These are phyloP conservation scores for Atherinosoma microstoma DNA, from an alignment of 2,797 vertebrate species.

Conservation along the genomic window DNA sequence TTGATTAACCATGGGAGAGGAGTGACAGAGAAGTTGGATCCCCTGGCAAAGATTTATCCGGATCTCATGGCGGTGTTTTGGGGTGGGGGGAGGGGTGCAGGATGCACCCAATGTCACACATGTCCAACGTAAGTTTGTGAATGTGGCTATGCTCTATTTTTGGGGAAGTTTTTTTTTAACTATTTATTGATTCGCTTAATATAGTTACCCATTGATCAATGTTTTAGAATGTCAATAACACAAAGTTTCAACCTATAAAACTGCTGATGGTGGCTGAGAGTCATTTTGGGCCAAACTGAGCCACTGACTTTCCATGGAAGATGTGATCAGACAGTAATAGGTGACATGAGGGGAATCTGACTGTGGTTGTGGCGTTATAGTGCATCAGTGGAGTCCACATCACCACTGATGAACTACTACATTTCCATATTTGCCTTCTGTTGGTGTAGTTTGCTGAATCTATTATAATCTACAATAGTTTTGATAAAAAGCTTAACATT, in stretches of 20 bases:
- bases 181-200: slow-evolving; percentile 60
- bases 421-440: background rate
- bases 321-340: slow-evolving; percentile 12
- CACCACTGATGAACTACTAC: background rate
- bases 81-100: slow-evolving; percentile 4
- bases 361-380: background rate
- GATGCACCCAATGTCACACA: slow-evolving; percentile 36
- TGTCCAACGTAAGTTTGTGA: slow-evolving; percentile 15
- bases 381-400: background rate
- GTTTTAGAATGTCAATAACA: slow-evolving; percentile 40
- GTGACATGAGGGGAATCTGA: slow-evolving; percentile 2
- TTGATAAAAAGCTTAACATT: background rate
- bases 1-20: slow-evolving; percentile 21
- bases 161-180: slow-evolving; percentile 30
- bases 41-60: slow-evolving; percentile 44
- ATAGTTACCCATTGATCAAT: slow-evolving; percentile 49
- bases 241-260: slow-evolving; percentile 22
- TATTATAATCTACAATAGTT: background rate
- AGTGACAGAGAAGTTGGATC: slow-evolving; percentile 23
- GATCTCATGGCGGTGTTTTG: slow-evolving; percentile 21
- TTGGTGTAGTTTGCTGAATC: background rate
- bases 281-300: slow-evolving; percentile 13
- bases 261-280: slow-evolving; percentile 1
- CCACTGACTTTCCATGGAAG: slow-evolving; percentile 28
- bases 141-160: slow-evolving; percentile 54